Base-by-base conservation (phyloP, 2,113 vertebrate species). In the Sorex araneus region DNA sequence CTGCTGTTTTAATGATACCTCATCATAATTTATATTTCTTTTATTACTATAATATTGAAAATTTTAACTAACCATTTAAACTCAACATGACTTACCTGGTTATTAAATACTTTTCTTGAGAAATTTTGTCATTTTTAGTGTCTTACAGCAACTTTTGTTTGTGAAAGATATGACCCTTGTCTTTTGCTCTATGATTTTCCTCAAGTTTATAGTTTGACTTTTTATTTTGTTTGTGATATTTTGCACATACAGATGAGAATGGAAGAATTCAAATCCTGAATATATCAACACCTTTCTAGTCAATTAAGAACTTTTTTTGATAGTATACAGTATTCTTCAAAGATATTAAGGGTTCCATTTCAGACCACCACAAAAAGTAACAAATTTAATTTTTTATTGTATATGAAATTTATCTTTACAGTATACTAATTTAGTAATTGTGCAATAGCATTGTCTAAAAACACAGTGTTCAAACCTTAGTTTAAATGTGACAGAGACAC, bases 61-160 rank as follows among this genome's bases (percentile, higher is more conserved):
- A 63, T 63, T 93, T 92, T 79, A 87, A 45, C 84, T 75, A 88
- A 70, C 18, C 18, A 70, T 79, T 87, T 74, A 79, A 73, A 84
- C n/a, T 74, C 13, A 8, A 36, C 40, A 16, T 79, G 67, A 40
- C 30, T 67, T 91, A 60, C 6, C n/a, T 90, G 36, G 57, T 91
- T 16, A 50, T 79, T 50, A 25, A 3, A 45, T 18, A 87, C 18
- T 91, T 91, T 79, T 15, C n/a, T 57, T 30, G 47, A 47, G 67
- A n/a, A 79, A 84, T 43, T 84, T 74, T 83, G 30, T 47, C n/a
- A 73, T 74, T 82, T 87, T 82, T 69, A 82, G 30, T 69, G 60
- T 76, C 57, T 88, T 88, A 13, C 70, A 75, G 79, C 27, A 75
- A 50, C n/a, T 84, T 64, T 81, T 71, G 8, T 81, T 36, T 66